These are phyloP conservation scores for Teleopsis dalmanni DNA, from an alignment of 1,140 invertebrate species.

Conservation along the genomic window DNA sequence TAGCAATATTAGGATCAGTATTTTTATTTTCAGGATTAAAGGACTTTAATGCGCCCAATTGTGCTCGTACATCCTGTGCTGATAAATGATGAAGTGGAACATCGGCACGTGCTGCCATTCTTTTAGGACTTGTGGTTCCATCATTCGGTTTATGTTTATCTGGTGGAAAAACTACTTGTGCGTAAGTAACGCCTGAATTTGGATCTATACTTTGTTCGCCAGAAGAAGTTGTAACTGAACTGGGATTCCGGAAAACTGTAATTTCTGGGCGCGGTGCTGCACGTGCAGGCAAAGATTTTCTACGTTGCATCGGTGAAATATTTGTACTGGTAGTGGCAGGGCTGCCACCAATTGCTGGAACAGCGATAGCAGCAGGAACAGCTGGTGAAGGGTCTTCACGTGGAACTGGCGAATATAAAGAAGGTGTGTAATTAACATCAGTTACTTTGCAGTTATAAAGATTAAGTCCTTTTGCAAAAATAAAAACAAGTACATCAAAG, in stretches of 20 bases:
- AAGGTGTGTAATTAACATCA: constrained; percentile 36
- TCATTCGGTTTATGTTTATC: constrained; percentile 32
- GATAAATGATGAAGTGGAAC: constrained; percentile 37
- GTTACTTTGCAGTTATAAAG: constrained; percentile 41
- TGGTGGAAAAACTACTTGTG: constrained; percentile 37
- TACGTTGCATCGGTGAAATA: constrained; percentile 28
- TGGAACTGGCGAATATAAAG: constrained; percentile 31
- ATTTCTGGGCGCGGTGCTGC: constrained; percentile 7
- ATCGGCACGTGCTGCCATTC: constrained; percentile 33
- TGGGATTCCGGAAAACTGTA: constrained; percentile 31
- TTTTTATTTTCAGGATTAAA: constrained; percentile 17
- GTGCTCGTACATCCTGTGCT: constrained; percentile 32
- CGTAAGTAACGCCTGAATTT: constrained; percentile 31
- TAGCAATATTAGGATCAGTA: not conserved
- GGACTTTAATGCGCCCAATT: constrained; percentile 31
- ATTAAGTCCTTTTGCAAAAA: constrained; percentile 34
- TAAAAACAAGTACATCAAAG: constrained; percentile 33
- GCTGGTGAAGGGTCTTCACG: constrained; percentile 25
- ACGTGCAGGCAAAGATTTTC: constrained; percentile 11
- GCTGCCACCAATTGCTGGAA: constrained; percentile 20
- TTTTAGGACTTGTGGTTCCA: constrained; percentile 32
- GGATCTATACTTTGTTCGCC: constrained; percentile 25
- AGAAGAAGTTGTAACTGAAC: constrained; percentile 31
- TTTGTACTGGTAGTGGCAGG: constrained; percentile 25
- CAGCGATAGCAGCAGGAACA: not conserved